Evolutionary conservation across 2,113 vertebrate species (phyloP), one percentile per base, ranked within the genome.

Genomic region (Herpailurus yagouaroundi): DNA sequence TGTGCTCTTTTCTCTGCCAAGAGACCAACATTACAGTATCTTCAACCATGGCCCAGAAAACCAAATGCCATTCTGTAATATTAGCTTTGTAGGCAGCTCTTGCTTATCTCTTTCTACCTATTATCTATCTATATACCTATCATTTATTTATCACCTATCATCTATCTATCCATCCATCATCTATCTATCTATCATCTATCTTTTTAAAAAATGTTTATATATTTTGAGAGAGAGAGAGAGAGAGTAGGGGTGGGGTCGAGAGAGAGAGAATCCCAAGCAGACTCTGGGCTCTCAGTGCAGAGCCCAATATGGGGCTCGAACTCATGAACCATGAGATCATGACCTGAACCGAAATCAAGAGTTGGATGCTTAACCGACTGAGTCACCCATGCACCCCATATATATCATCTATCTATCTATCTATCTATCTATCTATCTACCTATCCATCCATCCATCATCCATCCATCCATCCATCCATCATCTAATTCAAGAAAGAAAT

Each of bases 1-100:
- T 60, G 4, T 38, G 66, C 45, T 71, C 18, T 89, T 96, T 89
- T 92, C 81, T 93, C 86, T 95, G 89, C 76, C 64, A 76, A 73
- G 41, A 89, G 33, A 89, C 31, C 31, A 86, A 23, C 60, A 63
- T 55, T 86, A 90, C 52, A 84, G 33, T 36, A 57, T 90, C 55
- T 93, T 89, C 77, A 94, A 68, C 50, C 55, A 64, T 45, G 66
- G 50, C 16, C 79, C 57, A 79, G 95, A 71, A 94, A 98, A 71
- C 7, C n/a, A 97, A 80, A 97, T 95, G 55, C 48, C 64, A 68
- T 76, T 77, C 33, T 81, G 3, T 60, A 89, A 76, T 60, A 80
- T 13, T 66, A 36, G 81, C 66, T 91, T 87, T 86, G 21, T 38
- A 84, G 55, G 27, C 10, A 87, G 31, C 4, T 89, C 76, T 45